These are phyloP conservation scores for Brachirus orientalis DNA, from an alignment of 2,113 vertebrate species.

Conservation along the genomic window DNA sequence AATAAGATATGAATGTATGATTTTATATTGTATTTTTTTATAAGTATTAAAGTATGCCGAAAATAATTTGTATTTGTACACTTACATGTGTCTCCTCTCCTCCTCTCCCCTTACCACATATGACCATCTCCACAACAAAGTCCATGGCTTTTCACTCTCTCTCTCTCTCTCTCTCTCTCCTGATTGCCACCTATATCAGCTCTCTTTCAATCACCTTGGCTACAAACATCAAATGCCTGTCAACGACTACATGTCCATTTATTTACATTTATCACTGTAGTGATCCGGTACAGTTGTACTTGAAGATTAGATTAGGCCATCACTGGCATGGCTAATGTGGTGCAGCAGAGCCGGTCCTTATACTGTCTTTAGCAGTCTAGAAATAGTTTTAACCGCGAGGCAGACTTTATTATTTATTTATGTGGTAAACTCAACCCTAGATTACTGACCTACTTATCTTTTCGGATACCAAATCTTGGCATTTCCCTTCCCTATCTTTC, in stretches of 20 bases:
- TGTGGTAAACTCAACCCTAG: constrained; percentile 65
- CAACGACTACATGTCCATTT: constrained; percentile 12
- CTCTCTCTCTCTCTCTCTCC: background rate
- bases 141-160: constrained; percentile 37
- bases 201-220: constrained; percentile 26
- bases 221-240: constrained; percentile 24
- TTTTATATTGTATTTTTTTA: too few species aligned
- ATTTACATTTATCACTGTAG: constrained; percentile 14
- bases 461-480: constrained; percentile 52
- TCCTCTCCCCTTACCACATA: constrained; percentile 59
- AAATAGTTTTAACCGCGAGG: constrained; percentile 52
- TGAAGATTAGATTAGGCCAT: constrained; percentile 7
- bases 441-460: constrained; percentile 79
- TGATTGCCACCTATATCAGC: too few species aligned
- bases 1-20: too few species aligned
- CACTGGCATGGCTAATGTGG: background rate
- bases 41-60: too few species aligned
- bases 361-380: constrained; percentile 38
- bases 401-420: constrained; percentile 73
- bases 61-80: too few species aligned
- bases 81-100: background rate
- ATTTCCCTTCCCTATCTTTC: constrained; percentile 47
- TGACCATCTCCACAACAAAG: constrained; percentile 55
- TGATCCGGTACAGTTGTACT: background rate
- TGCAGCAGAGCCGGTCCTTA: constrained; percentile 2